Evolutionary conservation across 2,797 vertebrate genomes (phyloP), one percentile per base, ranked within the genome.

Genomic region (Danio aesculapii): DNA sequence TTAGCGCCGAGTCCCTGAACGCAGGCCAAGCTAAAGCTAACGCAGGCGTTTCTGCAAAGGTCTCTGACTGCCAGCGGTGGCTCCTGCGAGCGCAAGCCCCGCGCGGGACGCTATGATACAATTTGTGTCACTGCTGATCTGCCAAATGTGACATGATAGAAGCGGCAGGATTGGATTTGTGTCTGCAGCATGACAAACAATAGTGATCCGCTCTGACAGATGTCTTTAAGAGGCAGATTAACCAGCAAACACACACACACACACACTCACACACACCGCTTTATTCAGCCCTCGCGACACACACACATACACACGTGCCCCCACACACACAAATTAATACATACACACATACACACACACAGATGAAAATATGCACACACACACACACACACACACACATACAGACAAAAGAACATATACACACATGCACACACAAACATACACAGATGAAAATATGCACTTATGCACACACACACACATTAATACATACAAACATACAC

Each of bases 171-270:
- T 92, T 91, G 89, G 90, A 89, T 90, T 81, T 81, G 90, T 88
- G 90, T 92, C 89, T 92, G 87, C 89, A 93, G 93, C 93, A 92
- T 94, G 93, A 95, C 94, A 93, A 93, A 94, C 94, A 94, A 93
- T 89, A 88, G 90, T 94, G 93, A 95, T 93, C 90, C 87, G 91
- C 92, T 89, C 92, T 95, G 94, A 95, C 94, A 94, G 93, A 94
- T 92, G 92, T 94, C 92, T 94, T 94, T 94, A 94, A 94, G 91
- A 93, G 92, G 90, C 88, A 94, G 92, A 94, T 94, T 95, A 94
- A 91, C 90, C 41, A 72, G 8, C 70, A 39, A 47, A 47, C 5
- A 52, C 68, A 64, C 64, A 46, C 46, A 73, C 62, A 50, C 43
- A 73, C 14, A 67, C 68, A 73, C 66, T 62, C 74, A 62, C 21